Base-by-base conservation (phyloP, 1,140 invertebrate species). In the Trichogramma pretiosum region DNA sequence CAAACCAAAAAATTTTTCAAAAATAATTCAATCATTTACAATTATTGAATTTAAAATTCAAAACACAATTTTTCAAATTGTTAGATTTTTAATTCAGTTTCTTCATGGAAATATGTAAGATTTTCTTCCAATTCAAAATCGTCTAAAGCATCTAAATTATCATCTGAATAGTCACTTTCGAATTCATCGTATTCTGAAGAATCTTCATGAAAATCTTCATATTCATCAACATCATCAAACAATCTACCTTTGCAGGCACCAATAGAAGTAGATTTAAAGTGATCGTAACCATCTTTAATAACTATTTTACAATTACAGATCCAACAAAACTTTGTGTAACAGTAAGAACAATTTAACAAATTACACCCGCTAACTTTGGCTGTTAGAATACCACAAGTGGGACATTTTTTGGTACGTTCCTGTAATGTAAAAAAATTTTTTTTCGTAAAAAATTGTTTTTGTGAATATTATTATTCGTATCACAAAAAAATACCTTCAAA, bases 331-430 rank as follows among this genome's bases (percentile, higher is more conserved):
- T 66, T 70, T 1, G 67, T 61, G 19, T 67, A 60, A 54, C 82
- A 84, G 52, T 78, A 74, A 47, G 61, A 68, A 57, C 81, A 84
- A 1, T 64, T 69, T 74, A 84, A 82, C 64, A 82, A 81, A 63
- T 84, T 83, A 53, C 81, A 84, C 4, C 81, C 81, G 49, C 77
- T 73, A 10, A 68, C 73, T 70, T 84, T 84, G 67, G 80, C 74
- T 56, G 81, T 81, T 22, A 66, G 54, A 33, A 73, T 63, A 22
- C 55, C 57, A 57, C 81, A 84, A 22, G 73, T 61, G 3, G 81
- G 81, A 59, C 81, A 84, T n/a, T 57, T 60, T 61, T 82, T 82
- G 34, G 75, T 72, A 46, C 77, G 74, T 41, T 57, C 37, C 57
- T 58, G 26, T 35, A 34, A 45, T 30, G n/a, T 23, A 26, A 46